These are phyloP conservation scores for Thecophora atra DNA, from an alignment of 2,888 invertebrate species.

Conservation along the genomic window DNA sequence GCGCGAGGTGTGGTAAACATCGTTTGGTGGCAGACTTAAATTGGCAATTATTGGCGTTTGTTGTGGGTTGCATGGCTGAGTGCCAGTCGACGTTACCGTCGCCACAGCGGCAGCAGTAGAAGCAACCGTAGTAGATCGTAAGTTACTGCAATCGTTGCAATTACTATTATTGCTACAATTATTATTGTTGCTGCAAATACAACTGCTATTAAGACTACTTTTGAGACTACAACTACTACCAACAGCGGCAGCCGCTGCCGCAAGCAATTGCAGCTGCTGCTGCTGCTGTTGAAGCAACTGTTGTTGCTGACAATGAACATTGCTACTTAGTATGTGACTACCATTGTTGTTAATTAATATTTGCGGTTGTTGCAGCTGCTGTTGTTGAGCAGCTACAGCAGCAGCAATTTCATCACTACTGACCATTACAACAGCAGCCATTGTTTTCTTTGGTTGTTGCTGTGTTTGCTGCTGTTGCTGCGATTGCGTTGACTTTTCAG, in stretches of 20 bases:
- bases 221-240: constrained; percentile 46
- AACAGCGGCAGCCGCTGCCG: constrained; percentile 53
- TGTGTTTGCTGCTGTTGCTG: constrained; percentile 33
- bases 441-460: constrained; percentile 54
- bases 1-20: constrained; percentile 30
- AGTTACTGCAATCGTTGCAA: constrained; percentile 46
- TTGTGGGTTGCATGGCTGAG: constrained; percentile 18
- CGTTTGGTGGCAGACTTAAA: constrained; percentile 40
- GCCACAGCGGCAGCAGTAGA: constrained; percentile 44
- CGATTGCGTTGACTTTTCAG: neutral
- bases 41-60: constrained; percentile 43
- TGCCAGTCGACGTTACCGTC: constrained; percentile 42
- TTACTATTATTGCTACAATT: constrained; percentile 30
- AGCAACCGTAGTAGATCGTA: constrained; percentile 40
- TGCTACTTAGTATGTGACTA: constrained; percentile 55
- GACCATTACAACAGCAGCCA: constrained; percentile 63
- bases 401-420: constrained; percentile 56
- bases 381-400: constrained; percentile 24
- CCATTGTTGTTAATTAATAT: constrained; percentile 50
- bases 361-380: constrained; percentile 34
- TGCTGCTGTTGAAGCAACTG: constrained; percentile 42
- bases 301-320: constrained; percentile 52
- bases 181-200: constrained; percentile 37
- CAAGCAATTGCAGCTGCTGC: constrained; percentile 56
- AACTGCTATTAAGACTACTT: constrained; percentile 33